Base-by-base conservation (phyloP, 2,113 vertebrate genomes). In the Cochlearius cochlearius region DNA sequence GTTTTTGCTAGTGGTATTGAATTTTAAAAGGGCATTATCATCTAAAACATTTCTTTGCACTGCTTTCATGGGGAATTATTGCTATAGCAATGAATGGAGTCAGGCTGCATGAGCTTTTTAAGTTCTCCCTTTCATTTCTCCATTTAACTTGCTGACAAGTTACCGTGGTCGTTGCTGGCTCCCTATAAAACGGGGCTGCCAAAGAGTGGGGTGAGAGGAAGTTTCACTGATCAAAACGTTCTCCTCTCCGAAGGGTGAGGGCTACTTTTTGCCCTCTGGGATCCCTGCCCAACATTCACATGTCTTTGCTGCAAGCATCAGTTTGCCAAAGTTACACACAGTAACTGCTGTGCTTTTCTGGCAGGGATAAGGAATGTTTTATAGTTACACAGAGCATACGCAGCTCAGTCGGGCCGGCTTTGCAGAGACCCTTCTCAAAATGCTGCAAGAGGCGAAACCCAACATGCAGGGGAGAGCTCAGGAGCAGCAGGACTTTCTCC, bases 391-490 rank as follows among this genome's bases (percentile, higher is more conserved):
- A 32, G 49, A 50, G 15, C 25, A 55, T 15, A 34, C 13, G 39
- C 13, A 62, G 2, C 47, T 88, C 53, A 59, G 27, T 21, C 2
- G 1, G 56, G 11, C 14, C 4, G 1, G 25, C 36, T 71, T 82
- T 56, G 29, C 2, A 0, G 32, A 59, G 14, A 60, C 59, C 5
- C 19, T 52, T 55, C 60, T 84, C 41, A 77, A 71, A 86, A 36
- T 5, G 23, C 6, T 38, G 22, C 34, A 53, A 29, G 34, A 56
- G 45, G 5, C 10, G 13, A 74, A 67, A 86, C 15, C 7, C 38
- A 63, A 14, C 0, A 0, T 5, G 11, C 0, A 0, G 6, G 12
- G 15, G 5, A 76, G 8, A 76, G 45, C 52, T 50, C 36, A 32
- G 69, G 23, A 82, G 22, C 22, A 34, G 9, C 3, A 4, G 5